Percentiles rank a stretch among this genome's conserved stretches.
Conservation (phyloP, 2,888 invertebrate species). For the Agapetus fuscipes region DNA sequence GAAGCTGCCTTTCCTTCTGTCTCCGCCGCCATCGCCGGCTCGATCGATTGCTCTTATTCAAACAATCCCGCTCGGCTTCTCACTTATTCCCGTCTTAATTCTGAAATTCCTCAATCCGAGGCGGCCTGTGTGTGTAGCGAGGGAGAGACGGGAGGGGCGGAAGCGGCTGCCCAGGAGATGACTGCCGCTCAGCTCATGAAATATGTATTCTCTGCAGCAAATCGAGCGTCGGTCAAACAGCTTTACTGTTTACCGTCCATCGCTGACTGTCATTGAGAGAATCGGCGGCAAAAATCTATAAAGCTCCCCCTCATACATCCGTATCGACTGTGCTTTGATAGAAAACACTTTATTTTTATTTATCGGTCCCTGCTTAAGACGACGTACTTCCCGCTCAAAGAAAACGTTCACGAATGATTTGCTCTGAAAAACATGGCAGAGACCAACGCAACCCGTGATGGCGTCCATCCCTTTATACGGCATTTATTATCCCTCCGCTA, state of each 20-base stretch:
- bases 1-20: not conserved
- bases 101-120: constrained; percentile 7
- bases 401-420: constrained; percentile 2
- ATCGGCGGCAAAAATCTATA: constrained; percentile 6
- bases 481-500: not conserved
- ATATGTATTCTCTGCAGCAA: constrained; percentile 11
- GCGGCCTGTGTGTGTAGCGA: no score
- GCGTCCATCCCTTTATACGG: not conserved
- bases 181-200: constrained; percentile 16
- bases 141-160: no score
- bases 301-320: not conserved
- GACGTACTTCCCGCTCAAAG: constrained; percentile 4
- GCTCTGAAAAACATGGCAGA: constrained; percentile 1
- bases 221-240: constrained; percentile 13
- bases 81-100: constrained; percentile 11
- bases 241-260: constrained; percentile 9
- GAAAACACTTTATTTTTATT: constrained; percentile 3
- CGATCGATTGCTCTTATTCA: constrained; percentile 3
- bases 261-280: constrained; percentile 9
- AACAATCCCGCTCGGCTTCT: constrained; percentile 6
- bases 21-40: not conserved
- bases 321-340: not conserved
- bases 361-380: constrained; percentile 4
- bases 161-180: no score
- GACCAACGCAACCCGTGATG: not conserved